These are phyloP conservation scores for Toxotes jaculatrix DNA, from an alignment of 2,113 vertebrate species.

Conservation along the genomic window DNA sequence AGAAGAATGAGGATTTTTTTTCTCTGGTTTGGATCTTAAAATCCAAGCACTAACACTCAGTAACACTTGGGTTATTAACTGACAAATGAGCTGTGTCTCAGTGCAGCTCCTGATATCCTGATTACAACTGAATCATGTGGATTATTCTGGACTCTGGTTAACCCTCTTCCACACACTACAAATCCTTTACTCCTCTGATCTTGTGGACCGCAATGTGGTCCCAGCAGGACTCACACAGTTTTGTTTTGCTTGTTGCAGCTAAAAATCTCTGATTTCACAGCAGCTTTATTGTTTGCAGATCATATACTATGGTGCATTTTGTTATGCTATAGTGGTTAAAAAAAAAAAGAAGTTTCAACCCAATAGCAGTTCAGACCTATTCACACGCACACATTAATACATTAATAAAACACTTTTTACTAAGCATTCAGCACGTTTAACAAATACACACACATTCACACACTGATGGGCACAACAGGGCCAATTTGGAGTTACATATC, in stretches of 20 bases:
- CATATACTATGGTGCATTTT: no score
- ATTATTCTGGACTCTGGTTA: slow-evolving; percentile 48
- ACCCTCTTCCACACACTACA: not conserved
- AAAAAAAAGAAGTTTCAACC: no score
- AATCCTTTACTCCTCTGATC: not conserved
- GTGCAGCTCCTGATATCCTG: slow-evolving; percentile 36
- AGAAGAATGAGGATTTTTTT: slow-evolving; percentile 4
- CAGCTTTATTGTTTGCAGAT: no score
- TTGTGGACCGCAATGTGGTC: no score
- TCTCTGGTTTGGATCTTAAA: slow-evolving; percentile 32
- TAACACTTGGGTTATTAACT: slow-evolving; percentile 35
- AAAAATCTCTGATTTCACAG: not conserved
- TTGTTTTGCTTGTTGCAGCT: not conserved
- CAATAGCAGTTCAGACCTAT: no score
- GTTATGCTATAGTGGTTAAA: no score
- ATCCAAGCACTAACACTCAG: slow-evolving; percentile 8
- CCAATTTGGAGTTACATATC: no score
- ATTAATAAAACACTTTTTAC: no score
- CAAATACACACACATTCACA: no score
- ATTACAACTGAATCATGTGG: slow-evolving; percentile 43
- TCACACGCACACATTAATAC: no score
- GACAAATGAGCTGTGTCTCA: slow-evolving; percentile 43
- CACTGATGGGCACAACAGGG: no score
- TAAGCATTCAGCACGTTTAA: no score
- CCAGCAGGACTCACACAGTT: not conserved